These are phyloP conservation scores for Dipodomys stephensi DNA, from an alignment of 2,113 vertebrate genomes.

Conservation along the genomic window DNA sequence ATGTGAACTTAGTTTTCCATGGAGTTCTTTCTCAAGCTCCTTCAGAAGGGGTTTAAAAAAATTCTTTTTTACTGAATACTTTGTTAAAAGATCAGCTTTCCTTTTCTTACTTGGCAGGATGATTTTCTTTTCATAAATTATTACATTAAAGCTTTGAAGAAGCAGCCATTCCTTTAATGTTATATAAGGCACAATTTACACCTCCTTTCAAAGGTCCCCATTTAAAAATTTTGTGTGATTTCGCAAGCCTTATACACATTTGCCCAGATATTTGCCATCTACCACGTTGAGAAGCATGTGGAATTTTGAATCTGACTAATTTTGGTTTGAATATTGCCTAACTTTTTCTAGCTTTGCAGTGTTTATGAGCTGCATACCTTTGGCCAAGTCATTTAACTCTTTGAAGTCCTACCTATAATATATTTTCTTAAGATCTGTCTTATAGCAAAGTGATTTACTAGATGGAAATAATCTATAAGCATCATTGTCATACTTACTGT, in stretches of 20 bases:
- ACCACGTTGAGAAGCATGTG: constrained; percentile 9
- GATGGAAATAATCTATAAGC: neutral
- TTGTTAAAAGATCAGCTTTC: constrained; percentile 62
- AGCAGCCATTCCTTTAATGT: constrained; percentile 76
- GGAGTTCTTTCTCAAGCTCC: constrained; percentile 43
- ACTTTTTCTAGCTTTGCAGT: neutral
- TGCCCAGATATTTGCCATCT: constrained; percentile 32
- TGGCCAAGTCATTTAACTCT: constrained; percentile 27
- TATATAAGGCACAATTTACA: constrained; percentile 73
- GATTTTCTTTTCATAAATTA: constrained; percentile 77
- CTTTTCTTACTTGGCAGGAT: constrained; percentile 58
- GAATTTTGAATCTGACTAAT: constrained; percentile 16
- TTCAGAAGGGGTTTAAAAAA: constrained; percentile 2
- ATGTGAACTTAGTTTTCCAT: constrained; percentile 39
- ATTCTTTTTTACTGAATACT: constrained; percentile 31
- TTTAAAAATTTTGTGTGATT: constrained; percentile 69
- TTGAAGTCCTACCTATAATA: constrained; percentile 8
- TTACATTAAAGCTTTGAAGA: constrained; percentile 47
- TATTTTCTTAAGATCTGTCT: neutral
- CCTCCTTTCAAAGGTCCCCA: constrained; percentile 68
- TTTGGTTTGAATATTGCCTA: neutral
- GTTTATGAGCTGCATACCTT: constrained; percentile 1
- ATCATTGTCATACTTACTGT: neutral
- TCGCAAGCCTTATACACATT: constrained; percentile 65
- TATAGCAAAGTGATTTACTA: neutral